Evolutionary conservation across 2,113 vertebrate species (phyloP).

Genomic region (Cyanoliseus patagonus): DNA sequence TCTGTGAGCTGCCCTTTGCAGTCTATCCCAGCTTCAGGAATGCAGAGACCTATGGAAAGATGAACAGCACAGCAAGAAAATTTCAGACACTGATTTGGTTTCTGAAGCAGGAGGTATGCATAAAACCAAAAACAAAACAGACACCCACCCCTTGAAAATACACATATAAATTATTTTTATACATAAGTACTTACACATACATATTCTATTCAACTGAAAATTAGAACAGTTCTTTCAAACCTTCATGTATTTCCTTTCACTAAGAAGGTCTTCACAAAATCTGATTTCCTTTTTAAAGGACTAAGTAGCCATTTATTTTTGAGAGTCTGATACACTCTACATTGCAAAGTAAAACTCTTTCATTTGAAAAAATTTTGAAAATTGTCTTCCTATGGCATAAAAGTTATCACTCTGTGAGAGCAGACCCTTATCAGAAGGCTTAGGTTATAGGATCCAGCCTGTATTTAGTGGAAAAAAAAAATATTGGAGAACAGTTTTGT

Average conservation of each 20-base stretch:
- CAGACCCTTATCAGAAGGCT: neutral
- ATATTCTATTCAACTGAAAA: neutral
- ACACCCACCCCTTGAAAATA: neutral
- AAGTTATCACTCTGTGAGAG: neutral
- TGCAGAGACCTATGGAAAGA: neutral
- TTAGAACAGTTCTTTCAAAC: neutral
- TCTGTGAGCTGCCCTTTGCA: neutral
- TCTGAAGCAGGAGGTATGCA: neutral
- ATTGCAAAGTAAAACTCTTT: neutral
- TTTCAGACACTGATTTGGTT: neutral
- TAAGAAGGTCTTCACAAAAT: neutral
- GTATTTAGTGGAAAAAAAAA: neutral
- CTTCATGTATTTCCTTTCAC: neutral
- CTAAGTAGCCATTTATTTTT: neutral
- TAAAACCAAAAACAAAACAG: neutral
- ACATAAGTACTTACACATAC: neutral
- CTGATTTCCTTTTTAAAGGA: neutral
- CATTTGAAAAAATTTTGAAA: neutral
- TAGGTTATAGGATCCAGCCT: neutral
- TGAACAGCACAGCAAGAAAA: neutral
- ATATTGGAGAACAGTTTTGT: neutral
- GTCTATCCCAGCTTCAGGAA: neutral
- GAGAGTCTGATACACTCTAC: neutral
- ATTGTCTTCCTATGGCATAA: neutral
- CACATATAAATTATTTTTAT: neutral